These are phyloP conservation scores for Matsumyia berberina DNA, from an alignment of 2,888 invertebrate genomes.

Conservation along the genomic window DNA sequence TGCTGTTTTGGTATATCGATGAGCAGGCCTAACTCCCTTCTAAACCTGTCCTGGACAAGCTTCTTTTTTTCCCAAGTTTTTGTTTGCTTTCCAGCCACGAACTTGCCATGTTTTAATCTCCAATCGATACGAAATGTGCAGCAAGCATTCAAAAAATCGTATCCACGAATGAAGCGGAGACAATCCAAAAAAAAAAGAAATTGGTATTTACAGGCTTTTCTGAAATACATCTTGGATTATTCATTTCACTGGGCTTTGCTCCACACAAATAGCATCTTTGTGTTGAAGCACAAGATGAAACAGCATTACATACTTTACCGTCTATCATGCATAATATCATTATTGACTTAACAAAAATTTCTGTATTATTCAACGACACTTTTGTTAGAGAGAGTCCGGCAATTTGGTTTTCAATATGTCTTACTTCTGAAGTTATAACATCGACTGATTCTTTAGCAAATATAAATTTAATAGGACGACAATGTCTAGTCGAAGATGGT, in stretches of 20 bases:
- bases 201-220: constrained; percentile 6
- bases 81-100: constrained; percentile 13
- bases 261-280: too few species aligned
- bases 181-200: constrained; percentile 23
- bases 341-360: constrained; percentile 10
- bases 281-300: background rate
- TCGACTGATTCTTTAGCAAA: background rate
- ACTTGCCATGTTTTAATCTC: constrained; percentile 3
- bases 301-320: background rate
- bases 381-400: constrained; percentile 5
- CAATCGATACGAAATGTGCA: background rate
- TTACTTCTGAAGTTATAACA: constrained; percentile 23
- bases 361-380: background rate
- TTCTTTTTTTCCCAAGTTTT: constrained; percentile 24
- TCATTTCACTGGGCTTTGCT: constrained; percentile 9
- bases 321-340: constrained; percentile 5
- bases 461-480: constrained; percentile 13
- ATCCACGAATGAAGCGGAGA: constrained; percentile 8
- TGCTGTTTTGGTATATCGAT: constrained; percentile 19
- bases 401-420: background rate
- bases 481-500: constrained; percentile 4
- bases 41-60: constrained; percentile 16
- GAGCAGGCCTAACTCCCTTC: constrained; percentile 23
- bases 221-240: constrained; percentile 1
- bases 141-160: background rate